Evolutionary conservation across 2,888 invertebrate species (phyloP).

Genomic region (Keiferia lycopersicella): DNA sequence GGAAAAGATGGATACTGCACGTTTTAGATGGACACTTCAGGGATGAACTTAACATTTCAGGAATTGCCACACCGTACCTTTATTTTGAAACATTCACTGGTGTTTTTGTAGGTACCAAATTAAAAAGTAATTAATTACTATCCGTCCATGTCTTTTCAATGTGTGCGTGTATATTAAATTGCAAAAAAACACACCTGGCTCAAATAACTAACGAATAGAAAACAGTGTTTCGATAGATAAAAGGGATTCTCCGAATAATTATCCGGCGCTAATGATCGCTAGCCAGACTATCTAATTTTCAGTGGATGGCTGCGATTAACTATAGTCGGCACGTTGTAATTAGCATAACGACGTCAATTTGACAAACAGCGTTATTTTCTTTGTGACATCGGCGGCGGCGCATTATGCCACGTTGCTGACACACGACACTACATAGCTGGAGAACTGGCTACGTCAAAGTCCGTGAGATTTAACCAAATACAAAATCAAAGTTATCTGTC

Average conservation of each 20-base stretch:
- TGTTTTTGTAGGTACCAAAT: too few relatives aligned
- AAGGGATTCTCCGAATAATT: slow-evolving; percentile 19
- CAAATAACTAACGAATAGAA: neutral
- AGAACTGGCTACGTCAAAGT: too few relatives aligned
- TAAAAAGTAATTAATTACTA: too few relatives aligned
- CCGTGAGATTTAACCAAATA: too few relatives aligned
- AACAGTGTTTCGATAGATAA: slow-evolving; percentile 17
- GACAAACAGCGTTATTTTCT: slow-evolving; percentile 33
- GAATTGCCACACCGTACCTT: too few relatives aligned
- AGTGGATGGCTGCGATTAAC: slow-evolving; percentile 35
- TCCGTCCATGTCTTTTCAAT: neutral
- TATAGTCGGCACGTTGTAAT: slow-evolving; percentile 34
- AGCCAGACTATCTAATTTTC: slow-evolving; percentile 28
- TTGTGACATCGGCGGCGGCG: slow-evolving; percentile 27
- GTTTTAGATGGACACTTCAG: too few relatives aligned
- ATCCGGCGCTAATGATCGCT: slow-evolving; percentile 31
- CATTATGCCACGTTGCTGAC: slow-evolving; percentile 15
- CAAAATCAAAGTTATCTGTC: too few relatives aligned
- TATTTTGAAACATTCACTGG: too few relatives aligned
- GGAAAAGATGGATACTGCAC: too few relatives aligned
- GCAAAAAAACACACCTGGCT: slow-evolving; percentile 5
- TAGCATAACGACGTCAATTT: slow-evolving; percentile 36
- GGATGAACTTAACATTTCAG: too few relatives aligned
- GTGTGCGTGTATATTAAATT: slow-evolving; percentile 12
- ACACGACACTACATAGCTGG: neutral